Evolutionary conservation across 1,140 invertebrate genomes (phyloP), one percentile per base, ranked within the genome.

Genomic region (Oncopodura yosiiana): DNA sequence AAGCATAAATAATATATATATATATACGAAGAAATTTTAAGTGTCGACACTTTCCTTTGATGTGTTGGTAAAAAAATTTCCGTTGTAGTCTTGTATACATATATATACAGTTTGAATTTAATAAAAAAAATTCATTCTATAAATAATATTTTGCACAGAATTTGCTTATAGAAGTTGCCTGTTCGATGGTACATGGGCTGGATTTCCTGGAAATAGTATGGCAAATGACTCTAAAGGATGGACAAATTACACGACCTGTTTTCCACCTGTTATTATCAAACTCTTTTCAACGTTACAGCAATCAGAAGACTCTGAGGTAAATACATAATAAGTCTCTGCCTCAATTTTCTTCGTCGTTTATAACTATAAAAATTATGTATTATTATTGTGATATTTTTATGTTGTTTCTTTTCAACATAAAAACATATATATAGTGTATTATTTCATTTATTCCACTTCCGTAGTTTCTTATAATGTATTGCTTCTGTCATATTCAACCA

Each of bases 241-340:
- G 45, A 54, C 52, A 0, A 59, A 53, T 19, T 54, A 59, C 18
- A 32, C 6, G 1, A 29, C 50, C 11, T 59, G 57, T 24, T 54
- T 59, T 19, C 19, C 46, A 14, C 23, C 34, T 34, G 46, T 5
- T 36, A 36, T 37, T 19, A 16, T 34, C 2, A 23, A 34, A 18
- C n/a, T 49, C 16, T 23, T 46, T 8, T 3, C 27, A 11, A 21
- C 29, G 1, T 32, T 37, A 12, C n/a, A n/a, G n/a, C 24, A 44
- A 44, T 39, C 27, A 43, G 16, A 43, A 5, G 41, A 44, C 14
- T 19, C 41, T 21, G 30, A 29, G 27, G 38, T 24, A 19, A 51
- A 21, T 41, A 30, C 23, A n/a, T 26, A 34, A 18, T 16, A n/a
- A 4, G 30, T 30, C 16, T 46, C 16, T 26, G 24, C 16, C 24